Percentiles rank a stretch among this genome's conserved stretches.
Conservation (phyloP, 2,797 vertebrate genomes). For the Sebastes nivosus region DNA sequence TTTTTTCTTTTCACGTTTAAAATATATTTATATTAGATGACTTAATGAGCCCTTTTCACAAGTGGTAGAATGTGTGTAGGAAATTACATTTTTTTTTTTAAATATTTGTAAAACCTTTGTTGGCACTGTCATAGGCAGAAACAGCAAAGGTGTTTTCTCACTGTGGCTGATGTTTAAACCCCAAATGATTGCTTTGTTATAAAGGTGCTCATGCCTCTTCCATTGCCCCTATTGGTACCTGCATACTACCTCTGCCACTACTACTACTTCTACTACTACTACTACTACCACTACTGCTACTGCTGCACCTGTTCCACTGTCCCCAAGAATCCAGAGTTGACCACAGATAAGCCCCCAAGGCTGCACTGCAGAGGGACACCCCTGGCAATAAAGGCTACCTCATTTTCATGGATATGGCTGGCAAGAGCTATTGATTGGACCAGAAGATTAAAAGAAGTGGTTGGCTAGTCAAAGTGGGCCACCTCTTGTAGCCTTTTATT, state of each 20-base stretch:
- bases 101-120: conserved; percentile 64
- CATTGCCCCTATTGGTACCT: conserved; percentile 78
- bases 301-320: conserved; percentile 74
- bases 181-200: conserved; percentile 82
- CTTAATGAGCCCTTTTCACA: conserved; percentile 22
- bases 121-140: conserved; percentile 63
- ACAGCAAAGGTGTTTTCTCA: conserved; percentile 68
- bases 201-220: conserved; percentile 82
- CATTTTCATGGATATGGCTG: conserved; percentile 61
- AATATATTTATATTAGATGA: not conserved
- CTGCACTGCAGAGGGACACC: conserved; percentile 69
- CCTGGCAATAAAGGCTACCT: conserved; percentile 61
- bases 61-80: conserved; percentile 41
- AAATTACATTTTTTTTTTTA: not conserved
- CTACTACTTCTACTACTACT: conserved; percentile 45
- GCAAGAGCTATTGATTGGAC: conserved; percentile 59
- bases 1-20: not conserved
- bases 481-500: conserved; percentile 11
- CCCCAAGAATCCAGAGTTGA: conserved; percentile 73
- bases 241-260: conserved; percentile 74
- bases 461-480: conserved; percentile 32
- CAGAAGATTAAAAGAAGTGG: conserved; percentile 36
- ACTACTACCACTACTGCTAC: conserved; percentile 52
- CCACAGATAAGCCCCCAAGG: conserved; percentile 68
- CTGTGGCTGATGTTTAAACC: conserved; percentile 78